Evolutionary conservation across 2,888 invertebrate genomes (phyloP).

Genomic region (Aspidiotus destructor): DNA sequence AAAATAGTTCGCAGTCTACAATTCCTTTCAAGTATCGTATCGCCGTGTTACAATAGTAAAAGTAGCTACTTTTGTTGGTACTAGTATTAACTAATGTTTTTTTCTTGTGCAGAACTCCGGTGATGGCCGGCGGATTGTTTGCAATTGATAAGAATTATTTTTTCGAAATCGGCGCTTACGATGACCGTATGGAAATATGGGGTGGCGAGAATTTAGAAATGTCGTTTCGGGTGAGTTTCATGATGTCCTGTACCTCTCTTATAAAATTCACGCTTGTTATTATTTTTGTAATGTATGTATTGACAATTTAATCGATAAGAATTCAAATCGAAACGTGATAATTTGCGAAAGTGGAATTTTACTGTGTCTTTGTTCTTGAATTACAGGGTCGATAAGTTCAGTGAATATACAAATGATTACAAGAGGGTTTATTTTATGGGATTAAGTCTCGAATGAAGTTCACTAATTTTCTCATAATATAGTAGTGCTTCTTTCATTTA

Average conservation of each 20-base stretch:
- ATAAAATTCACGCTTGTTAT: too few species aligned
- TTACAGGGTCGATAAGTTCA: too few species aligned
- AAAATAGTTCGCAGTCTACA: conserved; percentile 39
- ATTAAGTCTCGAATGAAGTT: too few species aligned
- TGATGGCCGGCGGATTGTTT: conserved; percentile 93
- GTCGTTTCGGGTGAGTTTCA: conserved; percentile 67
- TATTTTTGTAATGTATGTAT: too few species aligned
- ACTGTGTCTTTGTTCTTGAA: too few species aligned
- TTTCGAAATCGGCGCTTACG: conserved; percentile 68
- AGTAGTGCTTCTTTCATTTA: too few species aligned
- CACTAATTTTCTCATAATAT: too few species aligned
- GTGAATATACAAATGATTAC: too few species aligned
- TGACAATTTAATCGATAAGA: too few species aligned
- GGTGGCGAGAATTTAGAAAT: conserved; percentile 97
- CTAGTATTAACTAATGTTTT: conserved; percentile 8
- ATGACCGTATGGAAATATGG: conserved; percentile 73
- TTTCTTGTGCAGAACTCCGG: conserved; percentile 54
- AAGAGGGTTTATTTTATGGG: too few species aligned
- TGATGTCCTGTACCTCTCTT: not conserved
- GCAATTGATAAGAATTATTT: conserved; percentile 77
- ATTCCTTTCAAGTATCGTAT: conserved; percentile 47
- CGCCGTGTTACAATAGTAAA: not conserved
- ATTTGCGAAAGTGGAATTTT: too few species aligned
- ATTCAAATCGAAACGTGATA: too few species aligned
- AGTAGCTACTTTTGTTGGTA: not conserved